Conservation (phyloP, 1,140 invertebrate genomes). For the Riptortus pedestris region DNA sequence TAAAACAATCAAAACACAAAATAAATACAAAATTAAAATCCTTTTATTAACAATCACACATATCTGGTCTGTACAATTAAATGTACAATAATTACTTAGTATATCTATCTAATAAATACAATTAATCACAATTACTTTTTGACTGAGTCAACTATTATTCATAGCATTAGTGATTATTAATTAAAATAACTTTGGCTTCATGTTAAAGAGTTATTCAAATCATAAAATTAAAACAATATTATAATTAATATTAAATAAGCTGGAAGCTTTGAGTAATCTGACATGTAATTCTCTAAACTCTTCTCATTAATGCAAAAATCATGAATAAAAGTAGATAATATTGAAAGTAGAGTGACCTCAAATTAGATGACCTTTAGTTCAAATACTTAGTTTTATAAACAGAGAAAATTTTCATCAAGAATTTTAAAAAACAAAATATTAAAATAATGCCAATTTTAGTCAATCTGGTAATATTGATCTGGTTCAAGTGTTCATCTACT, state of each 20-base stretch:
- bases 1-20: no score
- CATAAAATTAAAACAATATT: neutral
- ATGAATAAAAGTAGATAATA: neutral
- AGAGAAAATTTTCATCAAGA: no score
- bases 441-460: no score
- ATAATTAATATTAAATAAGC: neutral
- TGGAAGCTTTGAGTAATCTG: neutral
- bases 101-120: neutral
- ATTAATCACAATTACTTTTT: neutral
- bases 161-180: neutral
- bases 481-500: no score
- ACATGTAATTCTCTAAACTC: neutral
- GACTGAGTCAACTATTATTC: neutral
- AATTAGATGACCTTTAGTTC: no score
- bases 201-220: neutral
- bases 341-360: neutral
- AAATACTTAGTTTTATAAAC: no score
- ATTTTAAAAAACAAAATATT: no score
- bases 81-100: no score
- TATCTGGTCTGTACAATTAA: no score
- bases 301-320: neutral
- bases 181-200: neutral
- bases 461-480: no score
- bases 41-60: no score
- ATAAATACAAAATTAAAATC: no score